Evolutionary conservation across 2,113 vertebrate species (phyloP), one percentile per base, ranked within the genome.

Genomic region (Carollia perspicillata): DNA sequence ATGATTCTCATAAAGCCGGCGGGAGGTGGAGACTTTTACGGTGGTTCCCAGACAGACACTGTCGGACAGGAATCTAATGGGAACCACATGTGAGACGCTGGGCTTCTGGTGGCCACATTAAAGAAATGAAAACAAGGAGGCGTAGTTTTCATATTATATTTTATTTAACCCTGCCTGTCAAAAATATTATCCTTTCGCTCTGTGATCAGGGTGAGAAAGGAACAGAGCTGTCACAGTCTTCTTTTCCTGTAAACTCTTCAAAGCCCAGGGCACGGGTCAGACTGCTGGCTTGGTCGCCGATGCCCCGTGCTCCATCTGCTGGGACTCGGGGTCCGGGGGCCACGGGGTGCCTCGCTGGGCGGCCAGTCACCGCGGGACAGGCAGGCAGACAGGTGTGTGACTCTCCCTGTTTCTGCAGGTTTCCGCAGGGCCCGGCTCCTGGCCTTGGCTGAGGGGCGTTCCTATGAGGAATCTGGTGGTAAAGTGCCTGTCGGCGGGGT

Each of bases 301-400:
- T 6, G 26, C 40, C 72, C 42, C 2, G 16, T 2, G 17, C 33
- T 3, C 44, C 33, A 30, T n/a, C 72, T 33, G 28, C 72, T 11
- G 30, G 72, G 47, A n/a, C 2, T 49, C 30, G 30, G 74, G 74
- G 30, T 28, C 1, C 10, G 8, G 28, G 71, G 72, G 42, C 28
- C 3, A 28, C 42, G 3, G 42, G 71, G 42, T 8, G 4, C 26
- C 14, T 1, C 3, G 8, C 4, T 8, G 42, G 75, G 33, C 5
- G 0, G 16, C 10, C 3, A 2, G 33, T 40, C 8, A 23, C 33
- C 18, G 1, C 3, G n/a, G 37, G 18, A 4, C 0, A 12, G 7
- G 33, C 20, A 26, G 51, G 51, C 7, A 2, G 40, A 47, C 30
- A 20, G 58, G 40, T 1, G 28, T 42, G 37, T 6, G 58, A 30